phyloP scores from a whole-genome alignment of 2,888 invertebrate genomes.

The Amiota minor region DNA sequence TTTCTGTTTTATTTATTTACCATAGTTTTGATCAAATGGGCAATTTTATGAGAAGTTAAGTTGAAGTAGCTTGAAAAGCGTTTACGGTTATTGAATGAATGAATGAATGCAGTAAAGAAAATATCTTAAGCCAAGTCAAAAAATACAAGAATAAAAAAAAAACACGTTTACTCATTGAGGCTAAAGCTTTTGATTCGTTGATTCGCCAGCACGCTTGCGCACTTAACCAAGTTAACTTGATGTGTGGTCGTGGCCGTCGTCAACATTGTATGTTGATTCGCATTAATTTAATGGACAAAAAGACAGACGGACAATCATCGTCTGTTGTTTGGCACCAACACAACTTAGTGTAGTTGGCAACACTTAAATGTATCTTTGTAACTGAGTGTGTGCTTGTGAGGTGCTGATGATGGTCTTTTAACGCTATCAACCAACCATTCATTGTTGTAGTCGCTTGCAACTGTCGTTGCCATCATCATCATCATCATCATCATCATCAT shows the following conservation, averaged over 20 bases:
- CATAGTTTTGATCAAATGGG: constrained; percentile 14
- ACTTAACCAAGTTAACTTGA: constrained; percentile 38
- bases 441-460: background rate
- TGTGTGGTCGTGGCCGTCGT: constrained; percentile 51
- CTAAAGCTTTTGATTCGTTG: constrained; percentile 35
- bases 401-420: no score
- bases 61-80: constrained; percentile 1
- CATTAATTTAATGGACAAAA: background rate
- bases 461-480: background rate
- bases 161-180: constrained; percentile 6
- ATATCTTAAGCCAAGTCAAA: background rate
- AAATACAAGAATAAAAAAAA: background rate
- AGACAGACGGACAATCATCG: constrained; percentile 8
- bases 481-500: background rate
- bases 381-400: no score
- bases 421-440: no score
- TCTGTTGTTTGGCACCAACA: constrained; percentile 31
- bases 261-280: constrained; percentile 9
- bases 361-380: no score
- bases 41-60: background rate
- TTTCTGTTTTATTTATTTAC: background rate
- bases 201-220: constrained; percentile 36
- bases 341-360: background rate
- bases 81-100: constrained; percentile 14
- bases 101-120: constrained; percentile 3